Evolutionary conservation across 2,113 vertebrate genomes (phyloP), one percentile per base, ranked within the genome.

Genomic region (Uropsilus gracilis): DNA sequence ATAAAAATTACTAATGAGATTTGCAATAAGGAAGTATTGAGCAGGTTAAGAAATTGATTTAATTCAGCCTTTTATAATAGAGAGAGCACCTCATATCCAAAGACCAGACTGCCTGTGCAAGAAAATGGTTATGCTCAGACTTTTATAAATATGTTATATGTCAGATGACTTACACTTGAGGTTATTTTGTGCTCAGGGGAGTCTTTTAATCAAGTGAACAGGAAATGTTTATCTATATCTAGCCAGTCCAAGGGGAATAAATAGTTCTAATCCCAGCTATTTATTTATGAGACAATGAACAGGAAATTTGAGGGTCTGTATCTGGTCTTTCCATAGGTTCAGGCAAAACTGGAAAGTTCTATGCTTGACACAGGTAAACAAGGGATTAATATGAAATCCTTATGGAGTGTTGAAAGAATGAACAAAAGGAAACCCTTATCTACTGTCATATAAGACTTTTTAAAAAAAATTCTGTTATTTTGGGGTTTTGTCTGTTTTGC

Each of bases 271-370:
- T 73, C 16, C 91, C 42, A 55, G 28, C 16, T 77, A 84, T 68
- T 84, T 92, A 68, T 90, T 94, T 75, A 50, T 83, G 57, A 94
- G 22, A 83, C 57, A 85, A 75, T 76, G 72, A 92, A 91, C 1
- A 12, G 22, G 32, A 75, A 64, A 37, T 34, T 42, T 8, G 44
- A 66, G 22, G 22, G 14, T 75, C 57, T 86, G 1, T 42, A 22
- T 83, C 28, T 86, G 26, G 30, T 69, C 32, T 77, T 88, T 68
- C 18, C 59, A 17, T 34, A 90, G 34, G 8, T 89, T 73, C 18
- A 30, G 53, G 50, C 42, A 88, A 80, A 42, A 94, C 5, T 10
- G 44, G 5, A 50, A 78, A 78, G 48, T 32, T 34, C 63, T 17
- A 6, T 66, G 14, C 42, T 76, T 66, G 42, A 72, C 28, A 39